Evolutionary conservation across 2,113 vertebrate genomes (phyloP), one percentile per base, ranked within the genome.

Genomic region (Phrynosoma platyrhinos): DNA sequence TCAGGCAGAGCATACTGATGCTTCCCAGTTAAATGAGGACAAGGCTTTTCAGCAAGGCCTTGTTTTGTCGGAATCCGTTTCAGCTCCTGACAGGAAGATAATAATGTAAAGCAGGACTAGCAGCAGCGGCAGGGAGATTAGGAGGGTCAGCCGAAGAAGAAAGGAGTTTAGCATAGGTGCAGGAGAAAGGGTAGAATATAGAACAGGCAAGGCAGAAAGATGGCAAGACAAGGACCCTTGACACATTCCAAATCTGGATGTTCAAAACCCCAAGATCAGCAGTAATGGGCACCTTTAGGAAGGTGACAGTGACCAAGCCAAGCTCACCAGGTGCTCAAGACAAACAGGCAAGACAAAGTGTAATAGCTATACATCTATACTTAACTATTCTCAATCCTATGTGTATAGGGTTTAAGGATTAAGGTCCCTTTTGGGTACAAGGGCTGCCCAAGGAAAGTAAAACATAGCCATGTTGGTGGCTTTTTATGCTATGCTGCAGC

Each of bases 41-140:
- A 82, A 88, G 21, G 27, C 53, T 80, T 91, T 86, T 84, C 88
- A 92, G n/a, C 5, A 79, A 42, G 8, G 8, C 23, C 1, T 81
- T 80, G 87, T 81, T 83, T 21, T 64, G 85, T 68, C 71, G 77
- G 89, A 89, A 87, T 95, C 92, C 90, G 68, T 83, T 86, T 91
- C 93, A 88, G 84, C 58, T 87, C 86, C 81, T 53, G 40, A 84
- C 9, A 87, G 81, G 40, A 86, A 93, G 88, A 92, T 85, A 91
- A 71, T 90, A 89, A 93, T 81, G 84, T 55, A 79, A 92, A 80
- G 88, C 90, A 88, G 89, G 87, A 90, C 88, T 64, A 2, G 80
- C 91, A 87, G 69, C 79, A 27, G 71, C 40, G 58, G 66, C 58
- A 36, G 36, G 83, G 42, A 82, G 86, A 18, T 16, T 5, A 90